phyloP scores from a whole-genome alignment of 2,797 vertebrate genomes.

The Syngnathus rostellatus region DNA sequence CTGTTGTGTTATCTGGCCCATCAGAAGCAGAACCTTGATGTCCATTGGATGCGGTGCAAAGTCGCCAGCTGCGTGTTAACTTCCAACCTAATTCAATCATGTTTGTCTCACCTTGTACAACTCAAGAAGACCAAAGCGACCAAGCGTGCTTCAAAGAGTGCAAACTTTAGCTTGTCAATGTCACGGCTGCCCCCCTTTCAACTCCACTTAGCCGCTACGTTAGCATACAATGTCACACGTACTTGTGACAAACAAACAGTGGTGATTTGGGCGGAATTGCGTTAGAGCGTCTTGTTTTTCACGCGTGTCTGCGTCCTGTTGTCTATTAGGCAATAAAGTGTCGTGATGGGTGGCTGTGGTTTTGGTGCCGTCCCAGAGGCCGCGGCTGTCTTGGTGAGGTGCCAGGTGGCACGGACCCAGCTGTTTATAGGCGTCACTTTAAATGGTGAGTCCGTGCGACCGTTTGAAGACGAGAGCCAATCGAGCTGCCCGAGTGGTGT shows the following conservation, averaged over 20 bases:
- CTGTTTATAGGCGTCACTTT: slow-evolving; percentile 30
- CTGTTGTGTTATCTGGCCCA: slow-evolving; percentile 8
- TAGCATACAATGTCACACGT: slow-evolving; percentile 33
- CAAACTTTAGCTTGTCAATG: slow-evolving; percentile 46
- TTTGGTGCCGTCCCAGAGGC: slow-evolving; percentile 16
- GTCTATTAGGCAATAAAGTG: slow-evolving; percentile 40
- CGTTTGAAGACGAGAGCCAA: slow-evolving; percentile 43
- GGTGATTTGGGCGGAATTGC: slow-evolving; percentile 31
- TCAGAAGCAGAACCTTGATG: slow-evolving; percentile 21
- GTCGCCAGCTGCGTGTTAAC: slow-evolving; percentile 19
- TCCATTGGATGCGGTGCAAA: slow-evolving; percentile 24
- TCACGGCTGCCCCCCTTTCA: slow-evolving; percentile 41
- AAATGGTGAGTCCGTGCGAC: slow-evolving; percentile 26
- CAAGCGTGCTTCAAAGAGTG: slow-evolving; percentile 45
- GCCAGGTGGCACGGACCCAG: slow-evolving; percentile 51
- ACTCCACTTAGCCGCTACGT: slow-evolving; percentile 2
- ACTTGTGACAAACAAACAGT: slow-evolving; percentile 36
- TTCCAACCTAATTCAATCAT: slow-evolving; percentile 22
- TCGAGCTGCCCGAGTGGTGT: slow-evolving; percentile 47
- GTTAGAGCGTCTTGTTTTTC: slow-evolving; percentile 37
- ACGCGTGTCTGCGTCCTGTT: slow-evolving; percentile 39
- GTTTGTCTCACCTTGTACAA: slow-evolving; percentile 28
- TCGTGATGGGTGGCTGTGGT: slow-evolving; percentile 21
- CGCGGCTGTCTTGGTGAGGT: slow-evolving; percentile 27
- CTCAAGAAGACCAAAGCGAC: slow-evolving; percentile 33